Percentiles rank a stretch among this genome's conserved stretches.
phyloP scores from a whole-genome alignment of 1,140 invertebrate genomes.

The Aphelinus atriplicis region DNA sequence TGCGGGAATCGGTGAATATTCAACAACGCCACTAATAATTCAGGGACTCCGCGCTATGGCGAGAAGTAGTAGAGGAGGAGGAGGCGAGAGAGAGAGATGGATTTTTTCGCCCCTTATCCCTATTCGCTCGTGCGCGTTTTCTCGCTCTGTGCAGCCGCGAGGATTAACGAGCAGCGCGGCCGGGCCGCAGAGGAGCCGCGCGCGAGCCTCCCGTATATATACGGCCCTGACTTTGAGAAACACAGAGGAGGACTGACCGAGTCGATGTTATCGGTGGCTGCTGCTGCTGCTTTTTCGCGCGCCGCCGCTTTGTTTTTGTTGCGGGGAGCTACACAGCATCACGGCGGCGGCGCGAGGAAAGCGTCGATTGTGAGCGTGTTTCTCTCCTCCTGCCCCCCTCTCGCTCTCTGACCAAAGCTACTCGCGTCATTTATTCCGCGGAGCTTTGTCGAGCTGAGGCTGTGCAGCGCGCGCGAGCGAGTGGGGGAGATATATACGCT shows the following conservation, averaged over 20 bases:
- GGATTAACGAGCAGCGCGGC: conserved; percentile 23
- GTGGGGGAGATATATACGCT: not conserved
- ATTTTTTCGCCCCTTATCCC: not conserved
- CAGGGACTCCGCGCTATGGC: not conserved
- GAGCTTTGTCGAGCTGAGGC: not conserved
- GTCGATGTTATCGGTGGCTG: conserved; percentile 27
- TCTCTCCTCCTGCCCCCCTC: too few species aligned
- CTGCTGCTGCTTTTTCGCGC: not conserved
- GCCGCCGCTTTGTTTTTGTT: conserved; percentile 1
- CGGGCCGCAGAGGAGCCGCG: not conserved
- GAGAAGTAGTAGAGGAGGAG: not conserved
- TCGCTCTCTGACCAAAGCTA: not conserved
- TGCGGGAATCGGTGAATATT: too few species aligned
- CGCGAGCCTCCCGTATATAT: conserved; percentile 1
- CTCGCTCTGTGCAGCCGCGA: not conserved
- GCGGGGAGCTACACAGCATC: too few species aligned
- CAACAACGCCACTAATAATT: too few species aligned
- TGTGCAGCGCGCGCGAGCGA: not conserved
- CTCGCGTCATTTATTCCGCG: not conserved
- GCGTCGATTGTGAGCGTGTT: too few species aligned
- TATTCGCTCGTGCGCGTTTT: too few species aligned
- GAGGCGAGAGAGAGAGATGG: not conserved
- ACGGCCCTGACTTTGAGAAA: conserved; percentile 35
- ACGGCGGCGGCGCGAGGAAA: too few species aligned
- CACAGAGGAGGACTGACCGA: conserved; percentile 26